These are phyloP conservation scores for Lacerta agilis DNA, from an alignment of 2,797 vertebrate genomes.

Conservation along the genomic window DNA sequence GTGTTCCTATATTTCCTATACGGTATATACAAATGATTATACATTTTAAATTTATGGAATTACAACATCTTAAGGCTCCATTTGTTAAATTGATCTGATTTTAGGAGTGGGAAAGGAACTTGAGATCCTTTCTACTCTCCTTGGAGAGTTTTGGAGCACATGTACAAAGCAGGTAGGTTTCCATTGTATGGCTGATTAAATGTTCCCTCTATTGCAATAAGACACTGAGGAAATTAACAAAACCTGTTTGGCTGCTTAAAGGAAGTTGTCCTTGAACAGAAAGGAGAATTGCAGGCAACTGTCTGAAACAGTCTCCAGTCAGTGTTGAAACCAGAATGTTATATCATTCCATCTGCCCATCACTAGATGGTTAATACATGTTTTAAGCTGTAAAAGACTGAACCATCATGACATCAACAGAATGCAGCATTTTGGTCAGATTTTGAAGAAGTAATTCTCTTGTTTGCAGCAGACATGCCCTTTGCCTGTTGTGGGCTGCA, in stretches of 20 bases:
- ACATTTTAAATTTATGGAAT: not conserved
- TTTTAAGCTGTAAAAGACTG: not conserved
- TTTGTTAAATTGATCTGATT: not conserved
- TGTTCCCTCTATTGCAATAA: not conserved
- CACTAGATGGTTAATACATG: not conserved
- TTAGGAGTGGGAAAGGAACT: not conserved
- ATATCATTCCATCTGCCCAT: not conserved
- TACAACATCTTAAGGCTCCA: not conserved
- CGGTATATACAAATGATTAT: not conserved
- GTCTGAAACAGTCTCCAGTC: not conserved
- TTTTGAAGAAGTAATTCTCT: not conserved
- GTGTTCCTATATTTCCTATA: not conserved
- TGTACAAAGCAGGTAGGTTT: not conserved
- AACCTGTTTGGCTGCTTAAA: not conserved
- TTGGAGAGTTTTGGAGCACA: not conserved
- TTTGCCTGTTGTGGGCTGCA: too few relatives aligned
- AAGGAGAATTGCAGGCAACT: too few relatives aligned
- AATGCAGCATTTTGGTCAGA: not conserved
- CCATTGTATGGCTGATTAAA: not conserved
- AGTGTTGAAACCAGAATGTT: not conserved
- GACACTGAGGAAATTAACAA: not conserved
- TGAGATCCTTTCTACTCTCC: not conserved
- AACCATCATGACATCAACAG: not conserved
- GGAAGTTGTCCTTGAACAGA: not conserved
- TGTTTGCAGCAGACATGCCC: not conserved